Percentiles rank a stretch among this genome's conserved stretches.
These are phyloP conservation scores for Teleiodes luculella DNA, from an alignment of 2,888 invertebrate species.

Conservation along the genomic window DNA sequence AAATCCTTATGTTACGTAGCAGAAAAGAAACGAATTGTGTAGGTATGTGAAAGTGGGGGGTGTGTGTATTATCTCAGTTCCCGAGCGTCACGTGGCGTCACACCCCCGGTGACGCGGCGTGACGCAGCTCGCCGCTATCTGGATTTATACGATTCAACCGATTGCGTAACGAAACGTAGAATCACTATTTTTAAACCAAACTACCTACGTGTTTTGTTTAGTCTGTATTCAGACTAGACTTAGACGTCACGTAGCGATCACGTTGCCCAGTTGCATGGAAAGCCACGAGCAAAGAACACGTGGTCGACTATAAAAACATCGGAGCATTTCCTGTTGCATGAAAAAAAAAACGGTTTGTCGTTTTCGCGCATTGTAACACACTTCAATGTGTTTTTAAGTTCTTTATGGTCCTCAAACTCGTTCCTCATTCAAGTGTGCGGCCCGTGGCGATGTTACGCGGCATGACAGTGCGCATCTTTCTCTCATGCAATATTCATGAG, in stretches of 20 bases:
- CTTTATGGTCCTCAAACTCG: neutral
- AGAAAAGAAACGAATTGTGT: too few relatives aligned
- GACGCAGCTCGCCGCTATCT: conserved; percentile 24
- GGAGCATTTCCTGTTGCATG: too few relatives aligned
- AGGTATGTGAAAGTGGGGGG: neutral
- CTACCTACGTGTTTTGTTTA: neutral
- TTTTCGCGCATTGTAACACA: neutral
- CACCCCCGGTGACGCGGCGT: conserved; percentile 17
- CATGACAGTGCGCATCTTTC: conserved; percentile 53
- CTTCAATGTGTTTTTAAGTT: too few relatives aligned
- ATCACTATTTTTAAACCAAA: conserved; percentile 3
- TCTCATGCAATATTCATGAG: conserved; percentile 59
- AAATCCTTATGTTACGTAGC: too few relatives aligned
- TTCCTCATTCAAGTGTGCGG: neutral
- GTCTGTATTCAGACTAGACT: conserved; percentile 1
- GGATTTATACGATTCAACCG: conserved; percentile 27
- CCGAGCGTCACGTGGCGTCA: conserved; percentile 14
- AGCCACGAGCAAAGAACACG: neutral
- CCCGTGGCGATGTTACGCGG: conserved; percentile 34
- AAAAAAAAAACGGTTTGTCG: too few relatives aligned
- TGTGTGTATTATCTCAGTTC: neutral
- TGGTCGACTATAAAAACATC: neutral
- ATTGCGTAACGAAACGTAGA: neutral
- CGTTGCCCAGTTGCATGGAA: neutral
- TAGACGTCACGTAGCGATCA: conserved; percentile 12